phyloP scores from a whole-genome alignment of 2,797 vertebrate species.

The Natrix natrix region DNA sequence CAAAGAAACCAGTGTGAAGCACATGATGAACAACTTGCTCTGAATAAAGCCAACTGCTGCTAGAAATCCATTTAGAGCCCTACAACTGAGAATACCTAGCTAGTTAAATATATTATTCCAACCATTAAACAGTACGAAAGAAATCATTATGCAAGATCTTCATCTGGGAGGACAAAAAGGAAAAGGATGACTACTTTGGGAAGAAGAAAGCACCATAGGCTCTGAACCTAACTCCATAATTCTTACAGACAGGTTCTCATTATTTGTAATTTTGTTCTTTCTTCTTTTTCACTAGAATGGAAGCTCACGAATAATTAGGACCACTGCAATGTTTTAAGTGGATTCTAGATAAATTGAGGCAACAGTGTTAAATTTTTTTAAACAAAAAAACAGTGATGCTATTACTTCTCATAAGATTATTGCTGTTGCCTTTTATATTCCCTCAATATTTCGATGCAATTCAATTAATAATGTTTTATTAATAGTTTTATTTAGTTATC shows the following conservation, averaged over 20 bases:
- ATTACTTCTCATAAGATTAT: background rate
- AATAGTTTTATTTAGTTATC: background rate
- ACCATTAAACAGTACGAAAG: background rate
- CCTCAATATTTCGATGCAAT: background rate
- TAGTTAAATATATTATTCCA: background rate
- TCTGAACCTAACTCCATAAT: background rate
- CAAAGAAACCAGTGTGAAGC: background rate
- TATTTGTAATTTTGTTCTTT: background rate
- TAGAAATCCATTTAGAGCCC: background rate
- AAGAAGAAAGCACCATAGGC: background rate
- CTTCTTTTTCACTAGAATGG: background rate
- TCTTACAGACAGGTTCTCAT: background rate
- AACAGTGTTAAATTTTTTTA: background rate
- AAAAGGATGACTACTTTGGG: background rate
- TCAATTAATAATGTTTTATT: background rate
- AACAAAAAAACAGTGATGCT: background rate
- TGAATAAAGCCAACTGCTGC: background rate
- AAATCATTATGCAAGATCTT: background rate
- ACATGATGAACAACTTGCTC: background rate
- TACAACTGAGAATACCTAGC: background rate
- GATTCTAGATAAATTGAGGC: conserved; percentile 53
- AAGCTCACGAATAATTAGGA: background rate
- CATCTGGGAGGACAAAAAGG: background rate
- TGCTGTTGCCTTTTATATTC: background rate
- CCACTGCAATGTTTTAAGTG: conserved; percentile 18